Evolutionary conservation across 2,113 vertebrate genomes (phyloP).

Genomic region (Engraulis encrasicolus): DNA sequence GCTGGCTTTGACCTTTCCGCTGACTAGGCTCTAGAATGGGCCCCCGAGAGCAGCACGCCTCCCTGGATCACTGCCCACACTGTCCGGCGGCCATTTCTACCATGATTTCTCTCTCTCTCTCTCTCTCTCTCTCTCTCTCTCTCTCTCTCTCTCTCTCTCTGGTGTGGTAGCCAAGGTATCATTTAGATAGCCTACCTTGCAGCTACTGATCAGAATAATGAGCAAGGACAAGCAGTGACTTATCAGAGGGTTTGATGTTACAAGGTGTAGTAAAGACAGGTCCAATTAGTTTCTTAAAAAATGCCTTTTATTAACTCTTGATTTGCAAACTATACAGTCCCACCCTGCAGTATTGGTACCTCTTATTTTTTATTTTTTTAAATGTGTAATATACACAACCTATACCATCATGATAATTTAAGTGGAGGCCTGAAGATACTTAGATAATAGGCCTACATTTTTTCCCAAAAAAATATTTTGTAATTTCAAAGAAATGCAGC

Average conservation of each 20-base stretch:
- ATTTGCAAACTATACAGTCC: no score
- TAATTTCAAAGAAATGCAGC: no score
- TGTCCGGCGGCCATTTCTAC: slow-evolving; percentile 6
- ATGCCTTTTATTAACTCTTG: neutral
- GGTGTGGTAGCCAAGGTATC: neutral
- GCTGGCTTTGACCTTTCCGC: slow-evolving; percentile 11
- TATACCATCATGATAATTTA: no score
- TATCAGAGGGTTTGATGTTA: neutral
- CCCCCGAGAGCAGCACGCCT: neutral
- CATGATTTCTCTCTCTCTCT: slow-evolving; percentile 27
- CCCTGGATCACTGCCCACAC: slow-evolving; percentile 30
- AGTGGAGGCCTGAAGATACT: no score
- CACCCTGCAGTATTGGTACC: no score
- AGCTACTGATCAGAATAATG: slow-evolving; percentile 8
- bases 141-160: slow-evolving; percentile 19
- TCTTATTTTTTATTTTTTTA: no score
- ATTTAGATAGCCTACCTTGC: slow-evolving; percentile 21
- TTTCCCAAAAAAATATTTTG: no score
- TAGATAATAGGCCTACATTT: no score
- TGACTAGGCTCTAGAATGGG: neutral
- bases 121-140: slow-evolving; percentile 17
- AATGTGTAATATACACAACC: no score
- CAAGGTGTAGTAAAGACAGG: neutral
- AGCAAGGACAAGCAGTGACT: slow-evolving; percentile 9
- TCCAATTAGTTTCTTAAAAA: neutral